Percentiles rank a stretch among this genome's conserved stretches.
Conservation (phyloP, 2,113 vertebrate species). For the Psophia crepitans region DNA sequence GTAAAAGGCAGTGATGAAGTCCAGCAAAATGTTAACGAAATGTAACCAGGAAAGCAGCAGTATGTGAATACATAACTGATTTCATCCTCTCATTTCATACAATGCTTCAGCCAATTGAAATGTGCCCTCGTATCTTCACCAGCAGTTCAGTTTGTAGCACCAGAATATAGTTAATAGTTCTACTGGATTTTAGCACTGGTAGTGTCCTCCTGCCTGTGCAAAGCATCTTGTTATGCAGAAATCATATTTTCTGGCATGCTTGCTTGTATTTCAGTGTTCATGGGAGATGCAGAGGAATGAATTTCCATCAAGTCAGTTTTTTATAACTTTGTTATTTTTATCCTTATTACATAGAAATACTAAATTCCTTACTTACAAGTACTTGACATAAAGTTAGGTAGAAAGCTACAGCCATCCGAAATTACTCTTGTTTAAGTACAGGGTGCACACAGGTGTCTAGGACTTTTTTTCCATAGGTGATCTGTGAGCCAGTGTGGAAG, state of each 20-base stretch:
- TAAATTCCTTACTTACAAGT: neutral
- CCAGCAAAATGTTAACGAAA: fast-evolving
- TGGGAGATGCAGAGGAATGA: neutral
- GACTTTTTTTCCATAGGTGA: neutral
- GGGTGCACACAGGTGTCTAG: neutral
- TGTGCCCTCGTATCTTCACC: neutral
- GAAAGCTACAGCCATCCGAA: neutral
- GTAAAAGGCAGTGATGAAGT: neutral
- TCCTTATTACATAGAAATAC: neutral
- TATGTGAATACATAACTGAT: neutral
- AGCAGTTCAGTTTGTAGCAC: neutral
- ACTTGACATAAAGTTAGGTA: neutral
- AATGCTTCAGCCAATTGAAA: neutral
- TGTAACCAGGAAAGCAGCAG: neutral
- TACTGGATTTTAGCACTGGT: neutral
- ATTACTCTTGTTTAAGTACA: neutral
- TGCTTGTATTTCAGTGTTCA: neutral
- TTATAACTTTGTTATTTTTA: neutral
- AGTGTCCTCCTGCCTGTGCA: neutral
- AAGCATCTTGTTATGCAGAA: neutral
- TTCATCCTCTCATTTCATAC: neutral
- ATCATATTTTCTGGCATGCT: neutral
- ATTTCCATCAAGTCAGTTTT: neutral
- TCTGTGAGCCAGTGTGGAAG: neutral
- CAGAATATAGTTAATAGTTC: neutral